phyloP scores from a whole-genome alignment of 2,113 vertebrate genomes.

The Scomber scombrus region DNA sequence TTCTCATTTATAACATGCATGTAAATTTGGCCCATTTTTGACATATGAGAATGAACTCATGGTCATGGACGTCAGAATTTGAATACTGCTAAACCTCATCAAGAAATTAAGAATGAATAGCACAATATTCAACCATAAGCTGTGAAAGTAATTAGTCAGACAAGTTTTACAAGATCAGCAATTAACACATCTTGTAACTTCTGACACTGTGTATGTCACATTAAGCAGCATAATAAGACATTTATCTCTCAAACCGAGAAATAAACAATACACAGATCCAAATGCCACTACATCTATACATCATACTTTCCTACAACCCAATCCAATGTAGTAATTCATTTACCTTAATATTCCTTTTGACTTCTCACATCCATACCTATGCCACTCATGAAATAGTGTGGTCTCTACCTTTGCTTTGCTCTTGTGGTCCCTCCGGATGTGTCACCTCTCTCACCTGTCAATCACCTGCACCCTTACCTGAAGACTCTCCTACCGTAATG shows the following conservation, averaged over 20 bases:
- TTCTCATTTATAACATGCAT: too few species aligned
- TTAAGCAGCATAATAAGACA: neutral
- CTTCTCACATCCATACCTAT: slow-evolving; percentile 29
- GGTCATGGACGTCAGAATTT: too few species aligned
- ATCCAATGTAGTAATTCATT: neutral
- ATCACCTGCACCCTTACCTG: slow-evolving; percentile 31
- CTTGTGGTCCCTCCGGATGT: slow-evolving; percentile 2
- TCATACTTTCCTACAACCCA: neutral
- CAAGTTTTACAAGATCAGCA: too few species aligned
- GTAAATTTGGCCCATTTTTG: too few species aligned
- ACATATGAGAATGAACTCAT: too few species aligned
- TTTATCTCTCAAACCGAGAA: neutral
- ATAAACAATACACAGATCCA: neutral
- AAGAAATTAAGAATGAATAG: too few species aligned
- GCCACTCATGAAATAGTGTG: slow-evolving; percentile 20
- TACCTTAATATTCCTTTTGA: slow-evolving; percentile 37
- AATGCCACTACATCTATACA: neutral
- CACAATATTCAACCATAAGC: too few species aligned
- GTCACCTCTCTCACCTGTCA: slow-evolving; percentile 43
- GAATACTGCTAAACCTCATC: too few species aligned
- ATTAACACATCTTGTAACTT: too few species aligned
- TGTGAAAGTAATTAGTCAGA: too few species aligned
- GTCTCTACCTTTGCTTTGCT: neutral
- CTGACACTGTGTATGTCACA: too few species aligned
- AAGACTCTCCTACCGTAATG: slow-evolving; percentile 40